Conservation (phyloP, 1,140 invertebrate genomes). For the Scaptodrosophila lebanonensis region DNA sequence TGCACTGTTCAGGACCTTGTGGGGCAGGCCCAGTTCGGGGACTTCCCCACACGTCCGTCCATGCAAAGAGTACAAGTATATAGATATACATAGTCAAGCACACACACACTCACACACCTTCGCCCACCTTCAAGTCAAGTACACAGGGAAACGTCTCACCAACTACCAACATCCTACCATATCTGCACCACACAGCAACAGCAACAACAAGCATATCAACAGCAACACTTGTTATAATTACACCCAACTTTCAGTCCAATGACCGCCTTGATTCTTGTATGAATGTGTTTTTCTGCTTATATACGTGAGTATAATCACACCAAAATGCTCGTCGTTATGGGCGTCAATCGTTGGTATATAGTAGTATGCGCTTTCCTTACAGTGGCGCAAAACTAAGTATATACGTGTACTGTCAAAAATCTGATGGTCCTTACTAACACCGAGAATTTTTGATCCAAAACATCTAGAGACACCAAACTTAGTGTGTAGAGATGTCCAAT, state of each 20-base stretch:
- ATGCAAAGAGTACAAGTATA: no score
- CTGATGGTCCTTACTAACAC: no score
- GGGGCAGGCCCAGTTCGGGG: no score
- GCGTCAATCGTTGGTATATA: background rate
- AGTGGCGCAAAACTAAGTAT: constrained; percentile 3
- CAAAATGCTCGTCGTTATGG: constrained; percentile 37
- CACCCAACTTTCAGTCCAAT: constrained; percentile 45
- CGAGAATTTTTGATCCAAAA: no score
- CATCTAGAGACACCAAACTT: no score
- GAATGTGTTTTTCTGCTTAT: constrained; percentile 37
- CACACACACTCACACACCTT: no score
- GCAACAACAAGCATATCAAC: background rate
- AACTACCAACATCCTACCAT: no score
- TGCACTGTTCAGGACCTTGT: no score
- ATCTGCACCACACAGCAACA: background rate
- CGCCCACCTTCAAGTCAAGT: no score
- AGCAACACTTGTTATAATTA: constrained; percentile 66
- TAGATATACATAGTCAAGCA: no score
- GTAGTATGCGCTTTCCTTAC: constrained; percentile 9
- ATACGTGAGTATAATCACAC: constrained; percentile 65
- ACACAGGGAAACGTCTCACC: no score
- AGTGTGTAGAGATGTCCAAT: no score
- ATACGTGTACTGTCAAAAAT: background rate
- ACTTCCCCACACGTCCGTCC: constrained; percentile 1
- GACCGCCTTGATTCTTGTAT: constrained; percentile 62